phyloP scores from a whole-genome alignment of 2,888 invertebrate species.

The Drosophila nigricruria region DNA sequence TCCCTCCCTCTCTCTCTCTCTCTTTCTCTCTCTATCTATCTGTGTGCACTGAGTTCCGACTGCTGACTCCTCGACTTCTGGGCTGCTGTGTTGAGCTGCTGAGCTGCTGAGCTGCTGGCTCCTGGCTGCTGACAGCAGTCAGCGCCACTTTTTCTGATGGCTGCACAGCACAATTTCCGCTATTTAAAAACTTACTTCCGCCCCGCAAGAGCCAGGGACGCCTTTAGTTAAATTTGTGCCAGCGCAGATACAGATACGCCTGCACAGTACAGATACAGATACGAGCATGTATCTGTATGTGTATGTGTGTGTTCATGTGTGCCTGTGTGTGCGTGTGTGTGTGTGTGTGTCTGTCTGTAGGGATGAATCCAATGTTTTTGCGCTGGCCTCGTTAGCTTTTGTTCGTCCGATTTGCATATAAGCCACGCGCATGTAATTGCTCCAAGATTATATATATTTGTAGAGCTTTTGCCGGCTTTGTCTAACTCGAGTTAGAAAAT shows the following conservation, averaged over 20 bases:
- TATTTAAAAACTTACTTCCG: slow-evolving; percentile 79
- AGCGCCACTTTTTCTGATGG: slow-evolving; percentile 73
- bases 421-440: slow-evolving; percentile 61
- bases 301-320: background rate
- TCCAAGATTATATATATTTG: slow-evolving; percentile 52
- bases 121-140: slow-evolving; percentile 51
- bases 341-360: slow-evolving; percentile 6
- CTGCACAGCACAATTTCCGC: slow-evolving; percentile 79
- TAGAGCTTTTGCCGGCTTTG: slow-evolving; percentile 20
- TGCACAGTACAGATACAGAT: slow-evolving; percentile 21
- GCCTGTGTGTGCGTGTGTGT: background rate
- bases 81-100: slow-evolving; percentile 45
- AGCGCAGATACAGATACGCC: slow-evolving; percentile 29
- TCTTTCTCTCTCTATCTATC: background rate
- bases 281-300: background rate
- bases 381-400: slow-evolving; percentile 53
- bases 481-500: slow-evolving; percentile 20
- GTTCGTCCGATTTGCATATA: slow-evolving; percentile 60
- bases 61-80: slow-evolving; percentile 17
- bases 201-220: slow-evolving; percentile 30
- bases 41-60: slow-evolving; percentile 12
- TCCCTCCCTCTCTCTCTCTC: background rate
- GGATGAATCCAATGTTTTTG: slow-evolving; percentile 32
- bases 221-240: slow-evolving; percentile 61
- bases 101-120: slow-evolving; percentile 14